These are phyloP conservation scores for Rhingia rostrata DNA, from an alignment of 2,888 invertebrate species.

Conservation along the genomic window DNA sequence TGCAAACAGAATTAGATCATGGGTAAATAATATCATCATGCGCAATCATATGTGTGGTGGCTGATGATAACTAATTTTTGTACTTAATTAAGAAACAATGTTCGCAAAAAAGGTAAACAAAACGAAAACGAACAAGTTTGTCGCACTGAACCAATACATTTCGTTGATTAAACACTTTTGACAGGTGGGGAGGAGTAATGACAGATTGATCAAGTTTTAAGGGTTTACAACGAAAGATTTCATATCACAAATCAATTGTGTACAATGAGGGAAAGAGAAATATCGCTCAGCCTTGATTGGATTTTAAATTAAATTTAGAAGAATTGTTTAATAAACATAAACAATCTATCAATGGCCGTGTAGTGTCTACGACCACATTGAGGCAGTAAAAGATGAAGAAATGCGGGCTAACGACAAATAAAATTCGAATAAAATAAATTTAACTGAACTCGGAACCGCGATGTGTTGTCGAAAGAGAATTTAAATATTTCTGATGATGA, in stretches of 20 bases:
- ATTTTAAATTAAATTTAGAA: conserved; percentile 5
- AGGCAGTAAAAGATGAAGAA: conserved; percentile 6
- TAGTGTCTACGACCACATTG: background rate
- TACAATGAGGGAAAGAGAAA: background rate
- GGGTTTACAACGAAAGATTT: too few species aligned
- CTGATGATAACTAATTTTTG: conserved; percentile 44
- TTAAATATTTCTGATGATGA: conserved; percentile 52
- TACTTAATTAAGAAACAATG: conserved; percentile 13
- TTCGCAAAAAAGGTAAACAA: conserved; percentile 20
- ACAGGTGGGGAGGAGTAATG: too few species aligned
- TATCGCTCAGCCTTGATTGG: background rate
- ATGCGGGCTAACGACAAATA: background rate
- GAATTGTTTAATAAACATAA: conserved; percentile 17
- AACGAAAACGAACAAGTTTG: background rate
- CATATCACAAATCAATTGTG: background rate
- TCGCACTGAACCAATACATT: conserved; percentile 11
- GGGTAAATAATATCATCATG: conserved; percentile 54
- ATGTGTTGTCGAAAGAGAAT: conserved; percentile 35
- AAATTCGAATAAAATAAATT: conserved; percentile 42
- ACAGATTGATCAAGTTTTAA: too few species aligned
- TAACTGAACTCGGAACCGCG: conserved; percentile 8
- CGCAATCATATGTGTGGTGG: conserved; percentile 41
- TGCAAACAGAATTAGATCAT: conserved; percentile 68
- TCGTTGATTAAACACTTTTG: conserved; percentile 9
- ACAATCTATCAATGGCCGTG: background rate